These are phyloP conservation scores for Lasiommata megera DNA, from an alignment of 2,888 invertebrate species.

Conservation along the genomic window DNA sequence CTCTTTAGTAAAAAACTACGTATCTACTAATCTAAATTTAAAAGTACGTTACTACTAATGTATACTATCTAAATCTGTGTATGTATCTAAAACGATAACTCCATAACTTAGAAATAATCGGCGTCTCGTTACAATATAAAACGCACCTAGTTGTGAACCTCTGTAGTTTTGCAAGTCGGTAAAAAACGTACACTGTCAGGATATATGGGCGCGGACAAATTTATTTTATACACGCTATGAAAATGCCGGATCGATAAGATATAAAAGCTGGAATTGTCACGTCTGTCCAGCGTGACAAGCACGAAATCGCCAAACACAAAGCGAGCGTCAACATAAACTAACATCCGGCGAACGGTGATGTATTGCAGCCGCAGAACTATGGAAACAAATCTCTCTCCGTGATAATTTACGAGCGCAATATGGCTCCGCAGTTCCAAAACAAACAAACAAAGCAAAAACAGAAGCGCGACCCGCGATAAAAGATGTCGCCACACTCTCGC, in stretches of 20 bases:
- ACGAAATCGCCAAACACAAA: slow-evolving; percentile 68
- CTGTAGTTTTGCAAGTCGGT: background rate
- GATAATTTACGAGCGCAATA: slow-evolving; percentile 77
- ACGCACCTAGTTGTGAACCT: no score
- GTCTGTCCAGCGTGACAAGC: slow-evolving; percentile 54
- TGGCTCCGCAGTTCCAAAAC: slow-evolving; percentile 68
- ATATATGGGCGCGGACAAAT: slow-evolving; percentile 17
- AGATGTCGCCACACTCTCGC: slow-evolving; percentile 69
- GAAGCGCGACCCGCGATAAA: slow-evolving; percentile 68
- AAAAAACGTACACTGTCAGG: slow-evolving; percentile 7
- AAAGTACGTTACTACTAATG: no score
- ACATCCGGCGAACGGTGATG: slow-evolving; percentile 75
- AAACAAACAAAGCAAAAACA: slow-evolving; percentile 68
- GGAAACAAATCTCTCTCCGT: slow-evolving; percentile 76
- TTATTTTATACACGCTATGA: slow-evolving; percentile 33
- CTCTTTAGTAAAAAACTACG: no score
- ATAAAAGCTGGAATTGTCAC: slow-evolving; percentile 50
- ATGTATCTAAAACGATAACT: no score
- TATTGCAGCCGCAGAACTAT: slow-evolving; percentile 76
- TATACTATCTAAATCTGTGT: no score
- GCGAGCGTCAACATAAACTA: slow-evolving; percentile 74
- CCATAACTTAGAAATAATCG: no score
- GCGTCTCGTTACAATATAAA: no score
- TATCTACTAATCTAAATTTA: no score
- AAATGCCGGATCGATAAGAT: slow-evolving; percentile 39